Evolutionary conservation across 2,113 vertebrate species (phyloP).

Genomic region (Piliocolobus tephrosceles): DNA sequence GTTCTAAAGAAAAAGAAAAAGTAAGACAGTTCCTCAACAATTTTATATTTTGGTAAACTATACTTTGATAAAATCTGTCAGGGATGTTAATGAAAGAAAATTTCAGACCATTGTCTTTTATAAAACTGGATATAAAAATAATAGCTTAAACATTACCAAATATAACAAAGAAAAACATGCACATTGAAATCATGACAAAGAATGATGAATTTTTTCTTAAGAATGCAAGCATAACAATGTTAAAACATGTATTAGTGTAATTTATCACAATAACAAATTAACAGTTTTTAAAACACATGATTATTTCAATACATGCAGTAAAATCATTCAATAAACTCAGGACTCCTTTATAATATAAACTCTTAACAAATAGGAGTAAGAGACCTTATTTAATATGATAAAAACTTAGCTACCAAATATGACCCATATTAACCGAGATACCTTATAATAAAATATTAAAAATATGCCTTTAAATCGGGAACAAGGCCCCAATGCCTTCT

Average conservation of each 20-base stretch:
- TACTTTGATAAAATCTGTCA: background rate
- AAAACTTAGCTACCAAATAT: constrained; percentile 28
- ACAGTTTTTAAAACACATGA: background rate
- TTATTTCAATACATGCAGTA: background rate
- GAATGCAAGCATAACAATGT: background rate
- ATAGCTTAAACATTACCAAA: background rate
- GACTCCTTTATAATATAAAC: background rate
- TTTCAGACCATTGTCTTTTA: background rate
- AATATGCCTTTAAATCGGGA: background rate
- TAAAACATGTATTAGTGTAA: background rate
- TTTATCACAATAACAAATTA: background rate
- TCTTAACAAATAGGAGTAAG: background rate
- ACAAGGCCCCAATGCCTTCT: background rate
- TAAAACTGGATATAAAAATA: background rate
- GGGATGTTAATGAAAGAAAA: background rate
- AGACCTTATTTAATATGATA: background rate
- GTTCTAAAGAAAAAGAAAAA: background rate
- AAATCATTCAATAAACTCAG: background rate
- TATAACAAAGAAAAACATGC: background rate
- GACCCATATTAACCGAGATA: background rate
- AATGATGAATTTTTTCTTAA: background rate
- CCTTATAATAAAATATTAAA: constrained; percentile 17
- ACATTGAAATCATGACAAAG: background rate
- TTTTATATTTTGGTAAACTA: constrained; percentile 2
- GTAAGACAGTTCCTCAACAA: background rate